Percentiles rank a stretch among this genome's conserved stretches.
phyloP scores from a whole-genome alignment of 2,113 vertebrate species.

The Periophthalmodon schlosseri region DNA sequence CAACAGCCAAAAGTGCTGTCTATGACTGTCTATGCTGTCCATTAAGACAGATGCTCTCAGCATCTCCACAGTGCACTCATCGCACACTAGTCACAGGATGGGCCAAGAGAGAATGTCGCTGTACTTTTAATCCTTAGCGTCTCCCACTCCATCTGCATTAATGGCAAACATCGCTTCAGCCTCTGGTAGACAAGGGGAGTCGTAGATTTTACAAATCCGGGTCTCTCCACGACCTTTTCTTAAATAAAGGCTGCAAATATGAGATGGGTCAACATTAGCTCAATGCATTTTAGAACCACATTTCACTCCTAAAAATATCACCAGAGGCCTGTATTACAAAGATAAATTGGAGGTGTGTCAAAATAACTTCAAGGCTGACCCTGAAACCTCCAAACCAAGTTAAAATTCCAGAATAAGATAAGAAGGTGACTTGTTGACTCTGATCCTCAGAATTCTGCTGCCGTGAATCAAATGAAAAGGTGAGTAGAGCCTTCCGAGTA shows the following conservation, averaged over 20 bases:
- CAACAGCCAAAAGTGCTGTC: not conserved
- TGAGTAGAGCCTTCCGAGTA: no score
- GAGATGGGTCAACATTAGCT: not conserved
- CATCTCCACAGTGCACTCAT: not conserved
- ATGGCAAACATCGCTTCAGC: constrained; percentile 93
- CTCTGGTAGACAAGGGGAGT: constrained; percentile 89
- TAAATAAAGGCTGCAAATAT: constrained; percentile 81
- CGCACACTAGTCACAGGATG: not conserved
- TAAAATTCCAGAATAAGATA: no score
- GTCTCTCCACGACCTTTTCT: constrained; percentile 89
- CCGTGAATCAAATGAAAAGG: no score
- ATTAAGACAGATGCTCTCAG: not conserved
- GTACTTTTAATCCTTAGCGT: constrained; percentile 84
- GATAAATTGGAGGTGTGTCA: not conserved
- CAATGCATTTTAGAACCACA: not conserved
- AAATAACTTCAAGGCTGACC: not conserved
- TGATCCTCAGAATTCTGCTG: no score
- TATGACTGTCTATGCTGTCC: not conserved
- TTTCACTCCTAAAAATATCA: not conserved
- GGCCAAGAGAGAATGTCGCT: not conserved
- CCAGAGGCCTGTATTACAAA: not conserved
- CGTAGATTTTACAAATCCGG: constrained; percentile 92
- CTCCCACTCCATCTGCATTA: constrained; percentile 87
- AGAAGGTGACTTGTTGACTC: no score
- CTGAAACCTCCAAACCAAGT: not conserved